phyloP scores from a whole-genome alignment of 2,888 invertebrate species.

The Nemoura dubitans region DNA sequence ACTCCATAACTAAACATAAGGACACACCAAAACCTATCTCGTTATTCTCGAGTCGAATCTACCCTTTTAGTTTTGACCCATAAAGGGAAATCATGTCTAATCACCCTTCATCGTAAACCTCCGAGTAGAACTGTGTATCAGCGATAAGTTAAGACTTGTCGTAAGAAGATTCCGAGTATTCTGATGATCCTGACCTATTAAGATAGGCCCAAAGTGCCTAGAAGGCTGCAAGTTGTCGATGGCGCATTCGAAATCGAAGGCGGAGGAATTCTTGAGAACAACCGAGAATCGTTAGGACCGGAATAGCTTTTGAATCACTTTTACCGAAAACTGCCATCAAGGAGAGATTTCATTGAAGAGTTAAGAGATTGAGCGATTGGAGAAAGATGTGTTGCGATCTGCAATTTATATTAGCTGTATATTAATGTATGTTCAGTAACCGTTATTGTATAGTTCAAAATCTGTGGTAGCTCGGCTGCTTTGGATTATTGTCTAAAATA shows the following conservation, averaged over 20 bases:
- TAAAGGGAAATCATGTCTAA: neutral
- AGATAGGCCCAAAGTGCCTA: neutral
- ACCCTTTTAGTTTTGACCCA: neutral
- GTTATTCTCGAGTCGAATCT: neutral
- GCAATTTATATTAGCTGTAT: no score
- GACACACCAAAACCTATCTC: no score
- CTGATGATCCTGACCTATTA: neutral
- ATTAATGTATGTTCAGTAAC: no score
- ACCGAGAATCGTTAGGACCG: neutral
- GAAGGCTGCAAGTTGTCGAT: neutral
- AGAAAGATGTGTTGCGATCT: no score
- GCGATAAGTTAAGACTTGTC: no score
- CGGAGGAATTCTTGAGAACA: neutral
- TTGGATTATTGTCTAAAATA: no score
- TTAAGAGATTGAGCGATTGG: no score
- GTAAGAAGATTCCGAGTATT: neutral
- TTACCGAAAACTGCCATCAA: no score
- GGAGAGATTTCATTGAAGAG: neutral
- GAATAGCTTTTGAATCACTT: neutral
- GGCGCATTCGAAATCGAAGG: neutral
- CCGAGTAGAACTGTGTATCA: no score
- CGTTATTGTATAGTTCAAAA: no score
- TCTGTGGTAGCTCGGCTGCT: no score
- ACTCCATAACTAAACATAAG: no score
- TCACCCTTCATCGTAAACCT: neutral